phyloP scores from a whole-genome alignment of 2,888 invertebrate species.

The Zhuqinia jingwanae region DNA sequence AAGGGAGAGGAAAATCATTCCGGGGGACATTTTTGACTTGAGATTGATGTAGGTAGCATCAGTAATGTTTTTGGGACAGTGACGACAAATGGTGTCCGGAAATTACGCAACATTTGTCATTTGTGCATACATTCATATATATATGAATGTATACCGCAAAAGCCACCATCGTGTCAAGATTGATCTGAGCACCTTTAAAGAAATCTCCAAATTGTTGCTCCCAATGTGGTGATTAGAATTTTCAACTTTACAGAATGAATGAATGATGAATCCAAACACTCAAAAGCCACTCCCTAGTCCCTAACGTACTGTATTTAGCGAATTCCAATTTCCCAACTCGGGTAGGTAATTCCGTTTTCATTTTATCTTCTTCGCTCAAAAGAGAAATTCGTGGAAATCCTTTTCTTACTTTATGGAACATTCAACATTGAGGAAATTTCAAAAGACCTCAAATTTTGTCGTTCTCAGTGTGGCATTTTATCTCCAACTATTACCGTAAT shows the following conservation, averaged over 20 bases:
- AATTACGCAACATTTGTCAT: constrained; percentile 90
- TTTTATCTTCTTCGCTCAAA: constrained; percentile 81
- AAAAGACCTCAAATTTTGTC: constrained; percentile 92
- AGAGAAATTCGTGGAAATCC: constrained; percentile 95
- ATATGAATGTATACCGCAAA: no score
- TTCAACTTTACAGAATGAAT: no score
- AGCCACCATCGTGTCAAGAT: constrained; percentile 96
- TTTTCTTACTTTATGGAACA: constrained; percentile 95
- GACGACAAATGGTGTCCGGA: constrained; percentile 93
- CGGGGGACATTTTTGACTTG: constrained; percentile 89
- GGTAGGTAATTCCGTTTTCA: not conserved
- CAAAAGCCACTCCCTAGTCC: constrained; percentile 98
- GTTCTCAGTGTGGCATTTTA: constrained; percentile 97
- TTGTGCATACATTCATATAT: no score
- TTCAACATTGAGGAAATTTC: constrained; percentile 90
- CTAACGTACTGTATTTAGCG: constrained; percentile 96
- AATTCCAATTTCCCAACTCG: constrained; percentile 82
- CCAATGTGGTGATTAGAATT: constrained; percentile 94
- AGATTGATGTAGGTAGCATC: constrained; percentile 90
- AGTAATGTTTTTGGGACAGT: constrained; percentile 92
- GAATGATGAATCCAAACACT: constrained; percentile 97
- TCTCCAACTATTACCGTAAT: no score
- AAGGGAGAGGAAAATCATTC: constrained; percentile 91
- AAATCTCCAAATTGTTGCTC: constrained; percentile 99
- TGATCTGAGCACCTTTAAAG: constrained; percentile 96